phyloP scores from a whole-genome alignment of 2,797 vertebrate genomes.

The Gymnothorax reevesii region DNA sequence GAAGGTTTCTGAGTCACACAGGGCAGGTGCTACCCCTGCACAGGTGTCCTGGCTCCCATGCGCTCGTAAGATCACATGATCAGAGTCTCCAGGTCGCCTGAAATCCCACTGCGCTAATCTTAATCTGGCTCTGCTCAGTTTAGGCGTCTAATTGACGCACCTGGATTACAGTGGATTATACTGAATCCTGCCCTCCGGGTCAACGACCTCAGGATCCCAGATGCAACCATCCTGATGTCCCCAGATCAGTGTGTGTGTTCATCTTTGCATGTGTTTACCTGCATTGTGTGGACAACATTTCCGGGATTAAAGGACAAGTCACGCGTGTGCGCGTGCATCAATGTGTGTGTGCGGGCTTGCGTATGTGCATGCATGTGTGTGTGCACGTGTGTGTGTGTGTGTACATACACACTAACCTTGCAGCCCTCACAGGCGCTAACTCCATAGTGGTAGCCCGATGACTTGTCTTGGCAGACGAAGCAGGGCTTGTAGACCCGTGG shows the following conservation, averaged over 20 bases:
- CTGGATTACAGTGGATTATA: neutral
- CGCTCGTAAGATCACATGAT: neutral
- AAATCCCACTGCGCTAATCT: neutral
- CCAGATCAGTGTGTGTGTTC: neutral
- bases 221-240: neutral
- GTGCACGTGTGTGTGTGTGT: neutral
- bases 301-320: neutral
- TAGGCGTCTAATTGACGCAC: neutral
- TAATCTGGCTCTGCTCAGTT: neutral
- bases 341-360: slow-evolving; percentile 24
- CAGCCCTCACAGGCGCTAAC: slow-evolving; percentile 88
- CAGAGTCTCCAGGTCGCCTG: neutral
- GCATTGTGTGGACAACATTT: too few species aligned
- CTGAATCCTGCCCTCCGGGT: neutral
- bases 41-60: neutral
- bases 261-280: too few species aligned
- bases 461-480: slow-evolving; percentile 88
- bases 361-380: neutral
- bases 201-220: neutral
- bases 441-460: slow-evolving; percentile 86
- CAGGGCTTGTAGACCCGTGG: slow-evolving; percentile 88
- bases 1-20: neutral
- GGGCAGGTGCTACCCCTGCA: neutral
- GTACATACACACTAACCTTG: slow-evolving; percentile 70
- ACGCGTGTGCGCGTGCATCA: slow-evolving; percentile 16